Conservation (phyloP, 2,888 invertebrate species). For the Cataglyphis rosenhaueri region DNA sequence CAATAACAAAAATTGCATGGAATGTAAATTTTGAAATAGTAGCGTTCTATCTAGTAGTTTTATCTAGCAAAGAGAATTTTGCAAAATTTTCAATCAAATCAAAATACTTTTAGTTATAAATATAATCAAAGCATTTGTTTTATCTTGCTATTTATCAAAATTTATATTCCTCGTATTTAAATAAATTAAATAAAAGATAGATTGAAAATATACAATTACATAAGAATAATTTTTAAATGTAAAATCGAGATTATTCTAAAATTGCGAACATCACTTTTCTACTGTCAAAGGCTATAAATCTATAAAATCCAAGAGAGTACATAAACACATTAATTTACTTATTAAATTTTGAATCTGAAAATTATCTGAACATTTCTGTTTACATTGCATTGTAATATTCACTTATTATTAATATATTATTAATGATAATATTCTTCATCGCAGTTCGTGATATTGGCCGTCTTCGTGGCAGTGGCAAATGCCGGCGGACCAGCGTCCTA, state of each 20-base stretch:
- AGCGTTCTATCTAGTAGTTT: neutral
- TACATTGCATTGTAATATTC: neutral
- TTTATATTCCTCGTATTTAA: neutral
- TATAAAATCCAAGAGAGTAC: neutral
- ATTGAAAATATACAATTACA: neutral
- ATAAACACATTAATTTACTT: neutral
- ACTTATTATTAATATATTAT: neutral
- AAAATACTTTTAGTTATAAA: neutral
- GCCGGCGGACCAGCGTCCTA: slow-evolving; percentile 78
- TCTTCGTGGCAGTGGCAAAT: slow-evolving; percentile 72
- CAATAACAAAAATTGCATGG: neutral
- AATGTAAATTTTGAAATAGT: neutral
- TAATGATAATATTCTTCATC: neutral
- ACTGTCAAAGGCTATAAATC: neutral
- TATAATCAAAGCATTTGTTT: neutral
- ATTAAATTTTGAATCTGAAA: neutral
- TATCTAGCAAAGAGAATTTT: neutral
- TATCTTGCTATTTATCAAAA: neutral
- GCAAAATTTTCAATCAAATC: neutral
- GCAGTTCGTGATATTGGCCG: slow-evolving; percentile 75
- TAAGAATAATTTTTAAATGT: neutral
- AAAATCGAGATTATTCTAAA: neutral
- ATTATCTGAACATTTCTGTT: no score
- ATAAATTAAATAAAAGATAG: neutral
- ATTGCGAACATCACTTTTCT: neutral